Percentiles rank a stretch among this genome's conserved stretches.
phyloP scores from a whole-genome alignment of 2,888 invertebrate genomes.

The Mythimna impura region DNA sequence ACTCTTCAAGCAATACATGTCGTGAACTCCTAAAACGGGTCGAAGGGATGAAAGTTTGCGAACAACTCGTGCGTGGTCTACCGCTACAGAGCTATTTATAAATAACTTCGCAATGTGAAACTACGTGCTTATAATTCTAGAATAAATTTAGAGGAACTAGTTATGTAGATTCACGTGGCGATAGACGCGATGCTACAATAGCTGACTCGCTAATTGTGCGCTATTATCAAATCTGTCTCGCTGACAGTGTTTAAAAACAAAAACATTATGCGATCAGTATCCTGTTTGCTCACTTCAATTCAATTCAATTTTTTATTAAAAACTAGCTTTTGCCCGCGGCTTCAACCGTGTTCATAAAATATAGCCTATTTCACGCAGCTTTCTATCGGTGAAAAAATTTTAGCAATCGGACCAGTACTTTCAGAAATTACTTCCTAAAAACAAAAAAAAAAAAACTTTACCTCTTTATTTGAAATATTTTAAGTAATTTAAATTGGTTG shows the following conservation, averaged over 20 bases:
- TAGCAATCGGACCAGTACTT: too few relatives aligned
- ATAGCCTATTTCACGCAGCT: too few relatives aligned
- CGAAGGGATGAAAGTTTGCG: constrained; percentile 13
- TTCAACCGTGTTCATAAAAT: too few relatives aligned
- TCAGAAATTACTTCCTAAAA: too few relatives aligned
- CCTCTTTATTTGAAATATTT: too few relatives aligned
- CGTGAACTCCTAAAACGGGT: neutral
- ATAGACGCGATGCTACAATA: constrained; percentile 32
- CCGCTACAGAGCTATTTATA: neutral
- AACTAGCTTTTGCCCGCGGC: too few relatives aligned
- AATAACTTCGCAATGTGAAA: constrained; percentile 26
- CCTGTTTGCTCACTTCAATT: neutral
- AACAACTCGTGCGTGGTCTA: constrained; percentile 23
- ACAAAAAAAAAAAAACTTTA: too few relatives aligned
- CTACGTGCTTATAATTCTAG: constrained; percentile 28
- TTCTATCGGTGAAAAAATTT: too few relatives aligned
- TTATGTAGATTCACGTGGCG: constrained; percentile 53
- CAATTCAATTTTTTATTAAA: neutral
- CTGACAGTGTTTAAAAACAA: constrained; percentile 1
- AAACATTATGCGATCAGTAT: neutral
- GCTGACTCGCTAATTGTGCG: constrained; percentile 30
- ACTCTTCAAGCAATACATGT: neutral
- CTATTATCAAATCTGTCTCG: constrained; percentile 42
- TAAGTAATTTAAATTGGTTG: too few relatives aligned
- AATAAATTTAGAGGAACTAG: constrained; percentile 48